A percentile compares a stretch with the other conserved stretches of the same genome.
phyloP scores from a whole-genome alignment of 2,113 vertebrate species.

The Progne subis region DNA sequence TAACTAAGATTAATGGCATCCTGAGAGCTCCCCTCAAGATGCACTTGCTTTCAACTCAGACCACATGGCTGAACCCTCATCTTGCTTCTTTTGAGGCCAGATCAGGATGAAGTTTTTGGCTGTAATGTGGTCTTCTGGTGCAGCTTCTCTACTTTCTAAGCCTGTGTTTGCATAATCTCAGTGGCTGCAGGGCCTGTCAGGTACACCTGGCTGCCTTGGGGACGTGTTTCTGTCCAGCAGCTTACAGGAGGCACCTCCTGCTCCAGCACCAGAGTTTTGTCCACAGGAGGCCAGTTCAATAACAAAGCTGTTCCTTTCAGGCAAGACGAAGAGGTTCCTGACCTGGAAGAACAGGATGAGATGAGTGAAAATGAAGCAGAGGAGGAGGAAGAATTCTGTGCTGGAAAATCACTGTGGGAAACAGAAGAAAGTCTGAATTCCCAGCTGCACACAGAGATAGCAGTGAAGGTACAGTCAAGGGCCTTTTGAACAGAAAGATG shows the following conservation, averaged over 20 bases:
- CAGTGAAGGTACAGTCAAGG: slow-evolving; percentile 55
- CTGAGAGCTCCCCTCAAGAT: background rate
- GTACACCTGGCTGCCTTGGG: background rate
- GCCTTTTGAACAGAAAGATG: background rate
- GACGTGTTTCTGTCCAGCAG: background rate
- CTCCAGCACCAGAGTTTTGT: background rate
- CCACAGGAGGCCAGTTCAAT: background rate
- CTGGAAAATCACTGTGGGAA: slow-evolving; percentile 57
- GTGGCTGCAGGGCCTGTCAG: background rate
- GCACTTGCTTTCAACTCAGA: background rate
- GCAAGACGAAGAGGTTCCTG: slow-evolving; percentile 73
- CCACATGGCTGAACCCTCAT: background rate
- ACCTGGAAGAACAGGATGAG: slow-evolving; percentile 74
- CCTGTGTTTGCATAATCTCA: background rate
- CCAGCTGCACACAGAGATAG: slow-evolving; percentile 33
- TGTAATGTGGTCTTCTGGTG: background rate
- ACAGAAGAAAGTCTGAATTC: slow-evolving; percentile 67
- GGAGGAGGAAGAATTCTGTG: slow-evolving; percentile 67
- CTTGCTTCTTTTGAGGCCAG: background rate
- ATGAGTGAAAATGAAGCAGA: slow-evolving; percentile 72
- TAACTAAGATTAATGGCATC: background rate
- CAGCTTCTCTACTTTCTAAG: background rate
- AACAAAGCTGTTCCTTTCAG: slow-evolving; percentile 50
- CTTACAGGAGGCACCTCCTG: background rate
- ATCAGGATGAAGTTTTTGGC: background rate